Evolutionary conservation across 1,140 invertebrate genomes (phyloP).

Genomic region (Babylonia areolata): DNA sequence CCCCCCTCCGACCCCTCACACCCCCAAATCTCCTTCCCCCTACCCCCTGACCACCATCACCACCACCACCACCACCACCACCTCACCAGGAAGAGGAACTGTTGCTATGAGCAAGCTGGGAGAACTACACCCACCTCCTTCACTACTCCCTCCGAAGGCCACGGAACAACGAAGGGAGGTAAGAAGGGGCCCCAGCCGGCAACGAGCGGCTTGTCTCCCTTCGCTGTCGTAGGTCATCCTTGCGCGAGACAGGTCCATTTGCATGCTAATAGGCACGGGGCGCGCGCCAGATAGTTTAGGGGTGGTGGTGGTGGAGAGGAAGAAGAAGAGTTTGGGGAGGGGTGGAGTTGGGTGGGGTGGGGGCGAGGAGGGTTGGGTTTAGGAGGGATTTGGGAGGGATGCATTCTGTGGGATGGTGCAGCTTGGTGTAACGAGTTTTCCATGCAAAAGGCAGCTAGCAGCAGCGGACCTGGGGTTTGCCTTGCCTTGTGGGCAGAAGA

Average conservation of each 20-base stretch:
- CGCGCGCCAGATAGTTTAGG: neutral
- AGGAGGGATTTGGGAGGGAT: slow-evolving; percentile 8
- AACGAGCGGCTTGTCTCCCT: slow-evolving; percentile 4
- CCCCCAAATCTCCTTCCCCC: neutral
- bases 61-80: too few relatives aligned
- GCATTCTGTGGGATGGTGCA: slow-evolving; percentile 6
- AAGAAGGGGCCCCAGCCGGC: neutral
- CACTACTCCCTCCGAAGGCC: neutral
- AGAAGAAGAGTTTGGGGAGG: neutral
- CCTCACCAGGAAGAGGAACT: too few relatives aligned
- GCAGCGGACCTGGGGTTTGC: too few relatives aligned
- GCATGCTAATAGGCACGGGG: slow-evolving; percentile 28
- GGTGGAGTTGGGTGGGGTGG: neutral
- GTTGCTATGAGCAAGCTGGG: neutral
- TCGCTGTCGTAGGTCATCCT: neutral
- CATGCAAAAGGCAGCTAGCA: too few relatives aligned
- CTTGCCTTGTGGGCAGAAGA: too few relatives aligned
- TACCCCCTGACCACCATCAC: too few relatives aligned
- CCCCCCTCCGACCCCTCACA: neutral
- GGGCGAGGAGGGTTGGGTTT: neutral
- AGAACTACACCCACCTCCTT: neutral
- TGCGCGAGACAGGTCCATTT: slow-evolving; percentile 35
- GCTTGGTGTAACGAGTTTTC: slow-evolving; percentile 32
- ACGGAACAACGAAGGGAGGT: neutral
- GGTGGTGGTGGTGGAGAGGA: neutral